Evolutionary conservation across 2,888 invertebrate species (phyloP).

Genomic region (Mesoligia furuncula): DNA sequence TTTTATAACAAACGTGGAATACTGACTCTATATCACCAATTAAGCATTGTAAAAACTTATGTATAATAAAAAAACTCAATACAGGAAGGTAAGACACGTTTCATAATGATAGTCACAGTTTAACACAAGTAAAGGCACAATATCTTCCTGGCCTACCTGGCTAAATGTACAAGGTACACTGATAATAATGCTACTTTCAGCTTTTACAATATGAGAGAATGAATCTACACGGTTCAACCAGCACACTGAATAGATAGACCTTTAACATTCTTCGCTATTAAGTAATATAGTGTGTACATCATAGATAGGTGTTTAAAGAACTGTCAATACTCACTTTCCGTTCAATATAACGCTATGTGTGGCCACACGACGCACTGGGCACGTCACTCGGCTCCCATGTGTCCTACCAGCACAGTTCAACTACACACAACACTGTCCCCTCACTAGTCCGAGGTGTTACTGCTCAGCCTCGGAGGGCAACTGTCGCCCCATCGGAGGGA

Average conservation of each 20-base stretch:
- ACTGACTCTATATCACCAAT: background rate
- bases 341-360: conserved; percentile 16
- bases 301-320: background rate
- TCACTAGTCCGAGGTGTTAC: conserved; percentile 59
- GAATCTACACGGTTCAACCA: background rate
- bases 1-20: background rate
- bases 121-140: background rate
- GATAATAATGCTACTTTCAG: background rate
- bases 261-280: background rate
- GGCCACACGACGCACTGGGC: conserved; percentile 9
- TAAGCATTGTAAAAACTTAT: background rate
- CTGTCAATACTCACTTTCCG: conserved; percentile 36
- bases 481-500: conserved; percentile 99
- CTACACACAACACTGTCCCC: conserved; percentile 60
- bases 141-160: background rate
- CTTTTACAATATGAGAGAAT: background rate
- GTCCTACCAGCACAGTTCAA: conserved; percentile 61
- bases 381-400: conserved; percentile 59
- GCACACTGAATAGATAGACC: background rate
- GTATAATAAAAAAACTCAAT: background rate
- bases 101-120: background rate
- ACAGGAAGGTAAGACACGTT: background rate
- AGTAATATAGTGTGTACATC: conserved; percentile 20
- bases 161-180: too few relatives aligned
- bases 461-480: conserved; percentile 85